Evolutionary conservation across 2,797 vertebrate species (phyloP), one percentile per base, ranked within the genome.

Genomic region (Myripristis murdjan): DNA sequence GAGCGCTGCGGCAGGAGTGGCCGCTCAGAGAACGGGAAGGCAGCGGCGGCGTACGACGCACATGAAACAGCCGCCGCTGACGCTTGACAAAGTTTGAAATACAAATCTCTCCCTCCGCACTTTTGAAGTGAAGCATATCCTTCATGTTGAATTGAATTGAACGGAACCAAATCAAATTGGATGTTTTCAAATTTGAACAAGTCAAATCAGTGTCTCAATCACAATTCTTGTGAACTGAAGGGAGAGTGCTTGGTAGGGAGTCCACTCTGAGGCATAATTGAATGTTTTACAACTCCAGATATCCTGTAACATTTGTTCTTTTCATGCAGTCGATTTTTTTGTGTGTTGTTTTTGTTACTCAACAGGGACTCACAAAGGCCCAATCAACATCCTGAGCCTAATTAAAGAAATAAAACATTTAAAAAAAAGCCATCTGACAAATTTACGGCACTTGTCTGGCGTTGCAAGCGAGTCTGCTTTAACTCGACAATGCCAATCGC

Each of bases 341-440:
- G 28, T 5, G 28, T 28, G 51, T 62, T 79, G n/a, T n/a, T n/a
- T n/a, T n/a, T 73, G 79, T 81, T 82, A 76, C 72, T 77, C 71
- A 62, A 61, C 37, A 39, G 57, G 18, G 55, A 67, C 61, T 43
- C 62, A 70, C 68, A 39, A 55, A 62, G 69, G 81, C 37, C 71
- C 79, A 76, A 81, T 89, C 76, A 82, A 75, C 85, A 77, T 49
- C 66, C 54, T 37, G 72, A 22, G 66, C 71, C 75, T 79, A 75
- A 79, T 82, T 80, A 83, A 80, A 87, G 70, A 80, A 68, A 56
- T 49, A 69, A 84, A 78, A 60, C 73, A 74, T 63, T 62, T 66
- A 75, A 67, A 65, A 60, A 43, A 35, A 51, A 55, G 43, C 64
- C 44, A 60, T 43, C 60, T 57, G 23, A 49, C 74, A 71, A 78